Base-by-base conservation (phyloP, 2,113 vertebrate genomes). In the Leptobrachium leishanense region DNA sequence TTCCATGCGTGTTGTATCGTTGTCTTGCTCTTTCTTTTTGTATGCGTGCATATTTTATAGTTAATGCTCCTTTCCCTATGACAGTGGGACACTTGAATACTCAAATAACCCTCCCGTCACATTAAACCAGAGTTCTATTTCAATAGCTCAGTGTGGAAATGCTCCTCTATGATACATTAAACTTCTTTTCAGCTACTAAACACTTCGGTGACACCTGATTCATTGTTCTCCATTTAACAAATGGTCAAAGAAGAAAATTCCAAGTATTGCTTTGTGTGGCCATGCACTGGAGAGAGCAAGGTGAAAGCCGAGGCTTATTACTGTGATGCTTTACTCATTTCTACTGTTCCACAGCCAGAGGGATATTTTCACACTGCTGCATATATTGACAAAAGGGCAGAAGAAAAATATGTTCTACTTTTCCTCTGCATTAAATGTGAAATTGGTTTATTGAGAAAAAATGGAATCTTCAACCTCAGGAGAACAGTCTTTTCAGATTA, bases 381-480 rank as follows among this genome's bases (percentile, higher is more conserved):
- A 73, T 79, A 79, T 79, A 79, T 73, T 79, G 77, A 79, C 77
- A 74, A 79, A 73, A 79, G 77, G 77, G 77, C 77, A 79, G 10
- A 79, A 73, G 70, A 79, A 79, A 79, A 79, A 79, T 79, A 74
- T 79, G 77, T 79, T 73, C 77, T 79, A 43, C 70, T 73, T 79
- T 73, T 79, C 77, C 69, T 73, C 62, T 67, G 70, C 65, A 79
- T 79, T 79, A 79, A 79, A 73, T 79, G 70, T 79, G 77, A 79
- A 79, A 79, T 79, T 79, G 77, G 70, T 73, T 68, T 79, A 74
- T 79, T 79, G 77, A 68, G 54, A 50, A 68, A 80, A 73, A 80
- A 74, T 80, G 41, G 64, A 74, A 80, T 80, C 53, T 74, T 41
- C 71, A 68, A 55, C 55, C 69, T 74, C 53, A 74, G 71, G 64